Base-by-base conservation (phyloP, 2,797 vertebrate species). In the Acomys russatus region DNA sequence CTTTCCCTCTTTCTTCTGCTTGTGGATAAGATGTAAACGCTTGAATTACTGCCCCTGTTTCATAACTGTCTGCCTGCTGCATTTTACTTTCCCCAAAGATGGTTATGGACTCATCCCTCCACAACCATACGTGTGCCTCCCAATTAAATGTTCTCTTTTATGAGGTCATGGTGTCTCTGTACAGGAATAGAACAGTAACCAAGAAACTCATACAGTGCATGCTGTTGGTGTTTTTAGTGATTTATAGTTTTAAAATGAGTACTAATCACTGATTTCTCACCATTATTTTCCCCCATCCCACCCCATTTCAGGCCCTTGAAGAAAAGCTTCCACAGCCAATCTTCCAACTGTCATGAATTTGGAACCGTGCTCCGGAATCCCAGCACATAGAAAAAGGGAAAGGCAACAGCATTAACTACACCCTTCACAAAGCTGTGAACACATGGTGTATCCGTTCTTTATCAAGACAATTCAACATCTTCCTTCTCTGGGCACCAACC, bases 381-480 rank as follows among this genome's bases (percentile, higher is more conserved):
- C 98, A 98, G 97, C 97, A 97, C 92, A 92, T 77, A 98, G 96
- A 96, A 97, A 98, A 98, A 97, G 96, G 96, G 94, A 98, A 95
- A 95, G 76, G 96, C 95, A 97, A 96, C 80, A 92, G 66, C n/a
- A 61, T 96, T 94, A 98, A 98, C 90, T 97, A 97, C 97, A 98
- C 96, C 98, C 90, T 95, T 97, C 98, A 98, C 98, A 97, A 98
- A 97, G 94, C 96, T 97, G 90, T 97, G 98, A 98, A 98, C 73
- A 97, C 82, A 15, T 88, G 94, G 87, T 98, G 88, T 86, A 92
- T 97, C 96, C 97, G 93, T 97, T 97, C 95, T 89, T 95, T 97
- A 97, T 84, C 94, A 97, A 97, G 96, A 92, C 97, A 97, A 96
- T 95, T 66, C 30, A 49, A 97, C 96, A 98, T 94, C 92, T 97